These are phyloP conservation scores for Liodrosophila aerea DNA, from an alignment of 2,888 invertebrate species.

Conservation along the genomic window DNA sequence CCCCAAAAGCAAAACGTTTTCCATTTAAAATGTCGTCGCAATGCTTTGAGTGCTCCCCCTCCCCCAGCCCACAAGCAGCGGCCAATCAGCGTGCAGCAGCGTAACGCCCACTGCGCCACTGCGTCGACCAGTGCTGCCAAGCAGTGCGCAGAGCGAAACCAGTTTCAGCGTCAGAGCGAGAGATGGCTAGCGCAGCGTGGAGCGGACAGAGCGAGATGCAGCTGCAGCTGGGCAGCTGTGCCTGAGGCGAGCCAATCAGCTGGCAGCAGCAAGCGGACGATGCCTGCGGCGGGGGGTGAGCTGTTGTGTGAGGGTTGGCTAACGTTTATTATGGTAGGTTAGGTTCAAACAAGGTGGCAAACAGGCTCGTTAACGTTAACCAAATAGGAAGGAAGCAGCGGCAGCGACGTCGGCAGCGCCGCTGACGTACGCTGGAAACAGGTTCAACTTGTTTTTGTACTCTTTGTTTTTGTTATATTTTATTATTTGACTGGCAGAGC, in stretches of 20 bases:
- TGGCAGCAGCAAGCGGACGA: conserved; percentile 1
- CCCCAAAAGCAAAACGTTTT: conserved; percentile 81
- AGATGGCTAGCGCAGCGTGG: conserved; percentile 23
- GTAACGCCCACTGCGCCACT: conserved; percentile 59
- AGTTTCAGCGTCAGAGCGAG: conserved; percentile 48
- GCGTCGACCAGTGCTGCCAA: conserved; percentile 74
- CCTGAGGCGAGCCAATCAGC: conserved; percentile 23
- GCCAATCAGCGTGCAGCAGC: conserved; percentile 15
- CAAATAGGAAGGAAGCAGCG: conserved; percentile 75
- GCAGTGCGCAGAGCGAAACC: conserved; percentile 48
- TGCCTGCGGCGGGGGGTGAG: conserved; percentile 19
- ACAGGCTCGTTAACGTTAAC: conserved; percentile 74
- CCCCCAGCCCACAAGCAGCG: conserved; percentile 8
- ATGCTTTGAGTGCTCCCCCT: neutral
- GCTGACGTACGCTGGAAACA: conserved; percentile 45
- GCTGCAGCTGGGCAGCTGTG: neutral
- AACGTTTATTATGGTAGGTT: conserved; percentile 79
- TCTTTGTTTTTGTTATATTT: neutral
- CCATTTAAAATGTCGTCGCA: conserved; percentile 81
- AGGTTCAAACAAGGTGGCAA: conserved; percentile 78
- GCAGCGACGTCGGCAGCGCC: conserved; percentile 16
- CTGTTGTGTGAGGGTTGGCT: conserved; percentile 35
- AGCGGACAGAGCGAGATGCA: conserved; percentile 16
- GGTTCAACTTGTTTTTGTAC: conserved; percentile 54
- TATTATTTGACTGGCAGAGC: conserved; percentile 30